Conservation (phyloP, 2,797 vertebrate species). For the Margarornis squamiger region DNA sequence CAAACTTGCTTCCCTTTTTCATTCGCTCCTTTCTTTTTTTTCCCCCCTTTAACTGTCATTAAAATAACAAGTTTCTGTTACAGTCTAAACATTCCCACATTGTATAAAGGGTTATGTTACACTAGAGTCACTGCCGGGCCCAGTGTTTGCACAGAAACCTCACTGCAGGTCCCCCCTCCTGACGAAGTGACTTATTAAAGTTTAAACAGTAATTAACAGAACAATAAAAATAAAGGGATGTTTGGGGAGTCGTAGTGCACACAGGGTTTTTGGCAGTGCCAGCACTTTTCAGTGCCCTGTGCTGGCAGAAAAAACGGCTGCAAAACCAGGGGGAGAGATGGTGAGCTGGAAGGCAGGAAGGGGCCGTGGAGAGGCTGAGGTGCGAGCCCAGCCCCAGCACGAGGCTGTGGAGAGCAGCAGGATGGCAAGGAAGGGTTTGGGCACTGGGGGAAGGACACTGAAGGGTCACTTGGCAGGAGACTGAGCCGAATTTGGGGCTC, state of each 20-base stretch:
- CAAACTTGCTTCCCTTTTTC: slow-evolving; percentile 68
- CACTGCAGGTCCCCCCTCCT: slow-evolving; percentile 84
- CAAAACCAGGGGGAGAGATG: slow-evolving; percentile 48
- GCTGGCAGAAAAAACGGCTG: slow-evolving; percentile 77
- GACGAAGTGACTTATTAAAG: slow-evolving; percentile 87
- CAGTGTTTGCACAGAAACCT: slow-evolving; percentile 83
- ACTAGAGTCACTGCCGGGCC: slow-evolving; percentile 81
- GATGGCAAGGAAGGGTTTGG: not conserved
- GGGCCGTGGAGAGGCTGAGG: not conserved
- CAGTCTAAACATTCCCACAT: slow-evolving; percentile 99
- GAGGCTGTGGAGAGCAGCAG: not conserved
- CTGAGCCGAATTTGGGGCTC: fast-evolving
- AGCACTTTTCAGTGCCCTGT: slow-evolving; percentile 84
- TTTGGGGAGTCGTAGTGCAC: slow-evolving; percentile 84
- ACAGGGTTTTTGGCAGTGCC: slow-evolving; percentile 84
- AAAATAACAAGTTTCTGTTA: slow-evolving; percentile 96
- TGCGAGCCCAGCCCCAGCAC: fast-evolving
- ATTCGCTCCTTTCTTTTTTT: slow-evolving; percentile 59
- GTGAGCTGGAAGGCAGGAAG: not conserved
- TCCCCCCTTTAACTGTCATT: slow-evolving; percentile 78
- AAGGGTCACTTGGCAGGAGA: not conserved
- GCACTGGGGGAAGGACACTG: fast-evolving
- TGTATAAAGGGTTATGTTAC: slow-evolving; percentile 85
- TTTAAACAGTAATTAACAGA: slow-evolving; percentile 91
- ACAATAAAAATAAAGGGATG: slow-evolving; percentile 88